phyloP scores from a whole-genome alignment of 2,797 vertebrate species.

The Allobates femoralis region DNA sequence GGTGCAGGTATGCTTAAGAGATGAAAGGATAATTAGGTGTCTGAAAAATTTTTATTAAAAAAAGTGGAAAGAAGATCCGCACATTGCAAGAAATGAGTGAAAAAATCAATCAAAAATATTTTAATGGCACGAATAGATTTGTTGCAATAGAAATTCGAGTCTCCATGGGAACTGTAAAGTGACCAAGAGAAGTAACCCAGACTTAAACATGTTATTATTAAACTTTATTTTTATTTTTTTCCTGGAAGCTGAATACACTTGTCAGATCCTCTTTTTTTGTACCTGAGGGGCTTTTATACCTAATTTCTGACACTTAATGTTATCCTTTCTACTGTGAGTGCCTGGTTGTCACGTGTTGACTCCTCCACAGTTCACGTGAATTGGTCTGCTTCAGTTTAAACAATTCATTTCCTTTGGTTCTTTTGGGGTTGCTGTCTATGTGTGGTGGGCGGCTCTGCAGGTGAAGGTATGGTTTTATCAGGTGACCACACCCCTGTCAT shows the following conservation, averaged over 20 bases:
- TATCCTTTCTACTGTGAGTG: too few species aligned
- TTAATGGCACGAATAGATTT: constrained; percentile 8
- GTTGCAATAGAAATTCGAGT: constrained; percentile 6
- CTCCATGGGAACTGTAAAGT: constrained; percentile 22
- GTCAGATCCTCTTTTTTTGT: not conserved
- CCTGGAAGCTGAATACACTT: not conserved
- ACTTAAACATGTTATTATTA: constrained; percentile 12
- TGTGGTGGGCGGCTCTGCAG: too few species aligned
- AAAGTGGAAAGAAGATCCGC: not conserved
- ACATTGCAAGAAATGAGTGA: constrained; percentile 19
- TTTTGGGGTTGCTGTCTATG: too few species aligned
- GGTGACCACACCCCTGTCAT: too few species aligned
- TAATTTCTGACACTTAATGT: not conserved
- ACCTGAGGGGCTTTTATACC: not conserved
- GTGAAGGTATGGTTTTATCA: too few species aligned
- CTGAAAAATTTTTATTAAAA: constrained; percentile 16
- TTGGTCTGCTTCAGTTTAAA: too few species aligned
- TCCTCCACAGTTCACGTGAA: too few species aligned
- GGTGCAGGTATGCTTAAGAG: constrained; percentile 33
- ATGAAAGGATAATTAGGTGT: constrained; percentile 55
- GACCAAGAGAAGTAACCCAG: constrained; percentile 14
- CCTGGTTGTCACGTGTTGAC: too few species aligned
- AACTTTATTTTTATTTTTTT: not conserved
- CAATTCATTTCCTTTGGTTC: too few species aligned
- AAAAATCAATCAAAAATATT: constrained; percentile 23